phyloP scores from a whole-genome alignment of 2,113 vertebrate genomes.

The Crotophaga sulcirostris region DNA sequence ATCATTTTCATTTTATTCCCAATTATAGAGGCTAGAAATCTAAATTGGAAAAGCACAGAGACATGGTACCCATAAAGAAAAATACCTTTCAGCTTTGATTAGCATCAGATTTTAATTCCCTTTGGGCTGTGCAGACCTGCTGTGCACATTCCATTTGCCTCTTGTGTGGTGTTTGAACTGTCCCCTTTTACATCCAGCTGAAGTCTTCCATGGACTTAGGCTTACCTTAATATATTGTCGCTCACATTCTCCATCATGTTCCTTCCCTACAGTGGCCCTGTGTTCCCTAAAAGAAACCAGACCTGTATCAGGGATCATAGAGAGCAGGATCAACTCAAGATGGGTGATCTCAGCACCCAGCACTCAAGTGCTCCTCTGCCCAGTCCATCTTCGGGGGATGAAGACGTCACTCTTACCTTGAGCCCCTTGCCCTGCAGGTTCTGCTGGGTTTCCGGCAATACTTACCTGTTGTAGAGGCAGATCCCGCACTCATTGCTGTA shows the following conservation, averaged over 20 bases:
- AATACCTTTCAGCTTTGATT: not conserved
- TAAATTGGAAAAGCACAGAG: not conserved
- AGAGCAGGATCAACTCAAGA: not conserved
- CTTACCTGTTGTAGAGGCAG: constrained; percentile 17
- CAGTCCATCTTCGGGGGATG: no score
- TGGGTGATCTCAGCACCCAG: not conserved
- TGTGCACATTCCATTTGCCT: not conserved
- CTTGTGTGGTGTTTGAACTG: not conserved
- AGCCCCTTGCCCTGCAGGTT: not conserved
- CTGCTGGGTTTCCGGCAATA: not conserved
- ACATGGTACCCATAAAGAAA: not conserved
- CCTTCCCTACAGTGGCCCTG: not conserved
- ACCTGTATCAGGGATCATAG: not conserved
- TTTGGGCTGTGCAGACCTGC: not conserved
- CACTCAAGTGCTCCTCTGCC: not conserved
- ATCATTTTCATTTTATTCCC: not conserved
- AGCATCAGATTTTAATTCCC: not conserved
- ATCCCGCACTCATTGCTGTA: constrained; percentile 46
- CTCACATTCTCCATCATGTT: not conserved
- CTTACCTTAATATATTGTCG: not conserved
- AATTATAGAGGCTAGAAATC: not conserved
- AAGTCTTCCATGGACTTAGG: not conserved
- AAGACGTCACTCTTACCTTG: not conserved
- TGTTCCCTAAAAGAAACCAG: constrained; percentile 2
- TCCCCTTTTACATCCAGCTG: not conserved